phyloP scores from a whole-genome alignment of 2,888 invertebrate genomes.

The Gymnoscelis rufifasciata region DNA sequence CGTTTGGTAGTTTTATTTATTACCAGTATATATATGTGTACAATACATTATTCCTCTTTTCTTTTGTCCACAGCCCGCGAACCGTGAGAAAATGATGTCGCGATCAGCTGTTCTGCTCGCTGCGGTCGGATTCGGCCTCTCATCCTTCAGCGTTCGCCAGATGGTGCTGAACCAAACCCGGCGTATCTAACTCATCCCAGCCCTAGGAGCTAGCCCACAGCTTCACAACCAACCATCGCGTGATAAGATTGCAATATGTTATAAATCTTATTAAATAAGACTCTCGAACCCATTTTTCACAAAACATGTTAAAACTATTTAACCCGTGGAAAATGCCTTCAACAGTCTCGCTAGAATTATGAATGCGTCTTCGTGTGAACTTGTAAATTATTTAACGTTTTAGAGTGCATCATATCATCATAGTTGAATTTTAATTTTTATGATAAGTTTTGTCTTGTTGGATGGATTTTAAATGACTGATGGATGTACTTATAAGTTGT shows the following conservation, averaged over 20 bases:
- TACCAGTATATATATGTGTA: too few relatives aligned
- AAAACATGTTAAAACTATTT: conserved; percentile 22
- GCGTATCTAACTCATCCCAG: conserved; percentile 47
- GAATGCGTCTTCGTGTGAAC: conserved; percentile 36
- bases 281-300: conserved; percentile 24
- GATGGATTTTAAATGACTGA: conserved; percentile 27
- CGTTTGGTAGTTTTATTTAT: too few relatives aligned
- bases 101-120: conserved; percentile 79
- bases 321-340: conserved; percentile 29
- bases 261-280: conserved; percentile 22
- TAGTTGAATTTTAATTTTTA: conserved; percentile 35
- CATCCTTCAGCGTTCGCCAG: conserved; percentile 82
- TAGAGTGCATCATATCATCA: conserved; percentile 28
- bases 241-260: conserved; percentile 29
- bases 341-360: conserved; percentile 8
- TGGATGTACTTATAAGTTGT: conserved; percentile 26
- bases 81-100: conserved; percentile 77
- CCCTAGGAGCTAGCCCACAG: background rate
- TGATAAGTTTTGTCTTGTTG: conserved; percentile 34
- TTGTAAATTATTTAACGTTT: conserved; percentile 47
- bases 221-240: background rate
- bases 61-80: conserved; percentile 62
- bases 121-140: conserved; percentile 78
- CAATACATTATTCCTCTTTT: background rate
- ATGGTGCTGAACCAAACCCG: conserved; percentile 73